Conservation (phyloP, 2,888 invertebrate genomes). For the Amblyteles armatorius region DNA sequence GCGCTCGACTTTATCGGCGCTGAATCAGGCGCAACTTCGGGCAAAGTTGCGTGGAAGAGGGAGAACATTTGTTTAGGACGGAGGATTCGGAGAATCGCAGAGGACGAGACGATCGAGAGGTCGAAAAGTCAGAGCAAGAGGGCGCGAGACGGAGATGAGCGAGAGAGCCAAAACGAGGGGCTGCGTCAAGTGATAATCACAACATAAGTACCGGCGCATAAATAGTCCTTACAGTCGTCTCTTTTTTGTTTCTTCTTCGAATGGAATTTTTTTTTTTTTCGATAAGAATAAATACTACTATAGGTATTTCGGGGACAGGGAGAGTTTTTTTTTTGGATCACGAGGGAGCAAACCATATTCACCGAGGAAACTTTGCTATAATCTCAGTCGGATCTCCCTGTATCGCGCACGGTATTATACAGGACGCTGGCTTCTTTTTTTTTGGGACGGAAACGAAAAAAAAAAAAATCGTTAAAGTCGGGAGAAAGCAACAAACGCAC, state of each 20-base stretch:
- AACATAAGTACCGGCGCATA: conserved; percentile 59
- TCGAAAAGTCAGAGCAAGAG: neutral
- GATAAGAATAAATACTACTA: conserved; percentile 55
- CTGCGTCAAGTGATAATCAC: conserved; percentile 65
- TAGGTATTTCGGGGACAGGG: conserved; percentile 34
- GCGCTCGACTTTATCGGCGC: neutral
- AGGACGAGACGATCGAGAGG: neutral
- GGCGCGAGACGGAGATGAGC: conserved; percentile 70
- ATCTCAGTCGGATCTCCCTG: neutral
- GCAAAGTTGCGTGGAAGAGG: neutral
- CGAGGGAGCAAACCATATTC: conserved; percentile 16
- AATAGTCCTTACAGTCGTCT: conserved; percentile 52
- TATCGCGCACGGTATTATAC: neutral
- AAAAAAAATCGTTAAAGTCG: neutral
- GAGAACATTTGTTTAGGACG: neutral
- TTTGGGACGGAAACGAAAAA: conserved; percentile 53
- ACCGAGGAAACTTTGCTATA: neutral
- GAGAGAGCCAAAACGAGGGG: conserved; percentile 76
- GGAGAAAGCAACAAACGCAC: conserved; percentile 44
- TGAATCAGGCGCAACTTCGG: neutral
- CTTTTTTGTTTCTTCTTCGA: conserved; percentile 37
- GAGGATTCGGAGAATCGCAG: neutral
- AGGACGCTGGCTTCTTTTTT: conserved; percentile 7
- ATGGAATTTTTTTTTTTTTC: conserved; percentile 26
- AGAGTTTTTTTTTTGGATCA: neutral